Percentiles rank a stretch among this genome's conserved stretches.
Conservation (phyloP, 2,113 vertebrate species). For the Pseudorasbora parva region DNA sequence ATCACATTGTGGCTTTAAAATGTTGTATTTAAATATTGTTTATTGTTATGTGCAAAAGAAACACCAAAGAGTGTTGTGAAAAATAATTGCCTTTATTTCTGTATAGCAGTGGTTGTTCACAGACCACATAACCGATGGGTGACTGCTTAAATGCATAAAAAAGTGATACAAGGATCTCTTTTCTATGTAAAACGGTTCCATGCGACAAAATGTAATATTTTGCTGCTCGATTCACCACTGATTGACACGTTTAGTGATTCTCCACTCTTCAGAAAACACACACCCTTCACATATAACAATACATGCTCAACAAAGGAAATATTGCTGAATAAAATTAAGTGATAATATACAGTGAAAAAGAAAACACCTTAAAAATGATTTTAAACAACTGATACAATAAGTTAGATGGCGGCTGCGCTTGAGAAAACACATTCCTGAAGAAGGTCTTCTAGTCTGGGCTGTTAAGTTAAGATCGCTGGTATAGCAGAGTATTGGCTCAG, state of each 20-base stretch:
- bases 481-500: conserved; percentile 18
- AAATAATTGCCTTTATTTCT: conserved; percentile 79
- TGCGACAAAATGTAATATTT: conserved; percentile 30
- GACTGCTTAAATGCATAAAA: conserved; percentile 53
- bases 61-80: conserved; percentile 58
- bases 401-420: conserved; percentile 48
- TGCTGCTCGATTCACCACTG: neutral
- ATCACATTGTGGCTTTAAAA: no score
- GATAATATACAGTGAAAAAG: conserved; percentile 39
- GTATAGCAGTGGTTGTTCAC: conserved; percentile 72
- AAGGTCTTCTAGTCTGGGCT: neutral
- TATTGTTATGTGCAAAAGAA: neutral
- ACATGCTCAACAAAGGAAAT: conserved; percentile 60
- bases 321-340: conserved; percentile 52
- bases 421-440: conserved; percentile 10
- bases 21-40: no score
- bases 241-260: conserved; percentile 32
- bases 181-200: conserved; percentile 57
- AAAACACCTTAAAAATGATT: conserved; percentile 38
- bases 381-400: conserved; percentile 50
- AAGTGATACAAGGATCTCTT: conserved; percentile 2
- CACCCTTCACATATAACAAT: conserved; percentile 55
- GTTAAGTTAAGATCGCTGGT: neutral
- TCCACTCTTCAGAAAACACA: conserved; percentile 44
- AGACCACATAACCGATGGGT: conserved; percentile 62